Conservation (phyloP, 1,140 invertebrate species). For the Trachelipus rathkii region DNA sequence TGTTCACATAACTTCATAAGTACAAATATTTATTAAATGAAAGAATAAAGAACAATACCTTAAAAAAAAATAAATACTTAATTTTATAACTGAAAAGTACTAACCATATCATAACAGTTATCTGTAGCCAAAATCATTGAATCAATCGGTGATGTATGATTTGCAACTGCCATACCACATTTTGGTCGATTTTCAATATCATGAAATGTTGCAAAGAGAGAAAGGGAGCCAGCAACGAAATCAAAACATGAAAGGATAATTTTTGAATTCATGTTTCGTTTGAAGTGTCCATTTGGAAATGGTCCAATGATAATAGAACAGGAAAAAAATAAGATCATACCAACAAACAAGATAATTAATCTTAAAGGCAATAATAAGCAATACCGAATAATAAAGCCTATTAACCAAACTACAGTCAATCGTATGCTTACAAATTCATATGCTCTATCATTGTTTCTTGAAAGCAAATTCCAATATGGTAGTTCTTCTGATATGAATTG, state of each 20-base stretch:
- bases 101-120: constrained; percentile 95
- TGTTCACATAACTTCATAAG: no score
- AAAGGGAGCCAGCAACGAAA: constrained; percentile 54
- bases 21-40: not conserved
- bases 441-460: constrained; percentile 39
- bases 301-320: constrained; percentile 78
- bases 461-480: constrained; percentile 37
- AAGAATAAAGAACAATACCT: not conserved
- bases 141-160: constrained; percentile 86
- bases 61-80: not conserved
- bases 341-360: constrained; percentile 68
- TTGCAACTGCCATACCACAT: constrained; percentile 80
- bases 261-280: constrained; percentile 69
- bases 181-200: constrained; percentile 56
- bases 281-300: constrained; percentile 67
- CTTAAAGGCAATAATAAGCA: constrained; percentile 78
- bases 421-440: constrained; percentile 89
- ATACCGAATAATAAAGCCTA: constrained; percentile 83
- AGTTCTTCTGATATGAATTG: constrained; percentile 40
- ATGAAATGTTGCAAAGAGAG: constrained; percentile 56
- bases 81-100: constrained; percentile 47
- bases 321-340: constrained; percentile 57
- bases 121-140: constrained; percentile 94
- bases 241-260: constrained; percentile 84
- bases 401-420: constrained; percentile 82